Evolutionary conservation across 1,140 invertebrate species (phyloP), one percentile per base, ranked within the genome.

Genomic region (Drosophila kikkawai): DNA sequence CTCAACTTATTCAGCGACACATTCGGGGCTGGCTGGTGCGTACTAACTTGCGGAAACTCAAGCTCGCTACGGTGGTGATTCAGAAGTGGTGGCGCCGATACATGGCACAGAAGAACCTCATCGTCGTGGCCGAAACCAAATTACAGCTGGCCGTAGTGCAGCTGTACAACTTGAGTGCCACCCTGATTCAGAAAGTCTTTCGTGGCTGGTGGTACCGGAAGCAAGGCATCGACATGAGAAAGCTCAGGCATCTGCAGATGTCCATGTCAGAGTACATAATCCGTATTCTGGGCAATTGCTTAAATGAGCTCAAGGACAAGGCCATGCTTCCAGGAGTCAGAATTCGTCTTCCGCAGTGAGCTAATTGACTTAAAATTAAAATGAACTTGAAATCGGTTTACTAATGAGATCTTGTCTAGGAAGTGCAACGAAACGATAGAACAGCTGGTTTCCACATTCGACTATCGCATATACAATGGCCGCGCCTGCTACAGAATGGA

Each of bases 201-300:
- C 85, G 90, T 11, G 91, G 90, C 37, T 91, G 65, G 63, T 80
- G 60, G 67, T 73, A 65, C 0, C 80, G 91, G 12, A 71, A 86
- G 32, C n/a, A 82, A 41, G 7, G 77, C 4, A 39, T 34, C 26
- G 56, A 77, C 12, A 26, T 76, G 1, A 67, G 22, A 6, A 42
- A 32, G 8, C 45, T 77, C 19, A 68, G 56, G 36, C 44, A 2
- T 0, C 9, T 68, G 8, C 63, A 68, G 26, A 9, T 3, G 4
- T 7, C 15, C 2, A 5, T 36, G 15, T 17, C 42, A 11, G 42
- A 29, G 26, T 48, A 67, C 17, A 37, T 77, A 5, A 15, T 77
- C 0, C n/a, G 19, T 7, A 11, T 12, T 1, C 9, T 77, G 32
- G 12, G 26, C 15, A 12, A 1, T 2, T 9, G 67, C 7, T 8